phyloP scores from a whole-genome alignment of 2,888 invertebrate species.

The Meandrusa payeni region DNA sequence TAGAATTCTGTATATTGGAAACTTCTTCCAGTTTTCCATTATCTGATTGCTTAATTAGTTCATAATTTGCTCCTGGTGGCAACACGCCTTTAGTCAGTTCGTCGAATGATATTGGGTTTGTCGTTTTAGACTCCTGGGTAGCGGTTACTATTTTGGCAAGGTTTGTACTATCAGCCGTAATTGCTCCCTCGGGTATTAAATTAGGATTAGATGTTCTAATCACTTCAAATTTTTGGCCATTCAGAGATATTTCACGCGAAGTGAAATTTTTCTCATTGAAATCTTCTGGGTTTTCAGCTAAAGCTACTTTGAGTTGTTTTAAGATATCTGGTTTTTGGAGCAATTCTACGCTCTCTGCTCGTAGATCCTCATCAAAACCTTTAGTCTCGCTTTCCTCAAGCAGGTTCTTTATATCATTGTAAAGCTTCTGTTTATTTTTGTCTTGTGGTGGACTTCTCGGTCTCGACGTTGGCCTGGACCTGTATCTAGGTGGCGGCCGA shows the following conservation, averaged over 20 bases:
- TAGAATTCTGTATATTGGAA: conserved; percentile 78
- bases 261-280: conserved; percentile 85
- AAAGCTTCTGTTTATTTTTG: conserved; percentile 79
- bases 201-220: conserved; percentile 87
- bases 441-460: conserved; percentile 69
- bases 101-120: conserved; percentile 81
- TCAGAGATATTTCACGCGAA: conserved; percentile 87
- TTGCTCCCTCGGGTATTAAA: conserved; percentile 80
- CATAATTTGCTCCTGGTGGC: conserved; percentile 89
- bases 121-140: conserved; percentile 53
- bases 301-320: conserved; percentile 86
- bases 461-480: conserved; percentile 55
- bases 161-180: conserved; percentile 70
- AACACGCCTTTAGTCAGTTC: conserved; percentile 90
- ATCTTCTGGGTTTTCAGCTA: conserved; percentile 85
- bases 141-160: conserved; percentile 62
- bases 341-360: conserved; percentile 78
- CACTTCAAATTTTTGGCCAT: conserved; percentile 88
- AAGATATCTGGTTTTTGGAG: conserved; percentile 86
- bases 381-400: conserved; percentile 81
- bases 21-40: conserved; percentile 87
- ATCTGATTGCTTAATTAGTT: conserved; percentile 88
- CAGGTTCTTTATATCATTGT: conserved; percentile 78
- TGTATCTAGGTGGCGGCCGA: conserved; percentile 62
- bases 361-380: conserved; percentile 72